These are phyloP conservation scores for Diglossa cyanea DNA, from an alignment of 2,797 vertebrate species.

Conservation along the genomic window DNA sequence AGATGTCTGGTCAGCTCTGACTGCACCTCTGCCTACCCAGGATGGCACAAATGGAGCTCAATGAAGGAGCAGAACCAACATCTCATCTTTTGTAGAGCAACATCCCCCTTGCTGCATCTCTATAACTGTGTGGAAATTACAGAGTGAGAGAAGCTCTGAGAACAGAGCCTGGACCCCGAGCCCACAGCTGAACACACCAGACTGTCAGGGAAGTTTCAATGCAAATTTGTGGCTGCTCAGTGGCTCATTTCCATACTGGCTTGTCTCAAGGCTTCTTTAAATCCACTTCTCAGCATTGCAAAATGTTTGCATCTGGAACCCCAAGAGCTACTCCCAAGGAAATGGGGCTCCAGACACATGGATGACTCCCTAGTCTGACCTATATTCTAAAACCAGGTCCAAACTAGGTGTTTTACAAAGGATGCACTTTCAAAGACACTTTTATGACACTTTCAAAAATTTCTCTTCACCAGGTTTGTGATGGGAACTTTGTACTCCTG, in stretches of 20 bases:
- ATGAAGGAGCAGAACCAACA: not conserved
- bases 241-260: not conserved
- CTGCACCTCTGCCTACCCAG: not conserved
- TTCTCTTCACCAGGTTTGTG: not conserved
- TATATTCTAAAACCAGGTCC: not conserved
- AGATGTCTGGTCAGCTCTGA: not conserved
- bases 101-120: not conserved
- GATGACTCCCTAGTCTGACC: not conserved
- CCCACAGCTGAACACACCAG: not conserved
- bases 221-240: slow-evolving; percentile 20
- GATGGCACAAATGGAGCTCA: not conserved
- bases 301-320: not conserved
- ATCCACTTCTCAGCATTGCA: not conserved
- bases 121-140: accelerated
- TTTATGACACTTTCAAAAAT: not conserved
- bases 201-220: not conserved
- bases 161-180: not conserved
- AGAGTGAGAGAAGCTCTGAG: not conserved
- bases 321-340: not conserved
- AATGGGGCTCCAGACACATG: not conserved
- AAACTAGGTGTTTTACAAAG: not conserved
- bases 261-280: not conserved
- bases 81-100: not conserved
- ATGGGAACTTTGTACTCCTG: not conserved
- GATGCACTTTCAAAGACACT: not conserved